These are phyloP conservation scores for Pithecia hirsuta DNA, from an alignment of 2,797 vertebrate genomes.

Conservation along the genomic window DNA sequence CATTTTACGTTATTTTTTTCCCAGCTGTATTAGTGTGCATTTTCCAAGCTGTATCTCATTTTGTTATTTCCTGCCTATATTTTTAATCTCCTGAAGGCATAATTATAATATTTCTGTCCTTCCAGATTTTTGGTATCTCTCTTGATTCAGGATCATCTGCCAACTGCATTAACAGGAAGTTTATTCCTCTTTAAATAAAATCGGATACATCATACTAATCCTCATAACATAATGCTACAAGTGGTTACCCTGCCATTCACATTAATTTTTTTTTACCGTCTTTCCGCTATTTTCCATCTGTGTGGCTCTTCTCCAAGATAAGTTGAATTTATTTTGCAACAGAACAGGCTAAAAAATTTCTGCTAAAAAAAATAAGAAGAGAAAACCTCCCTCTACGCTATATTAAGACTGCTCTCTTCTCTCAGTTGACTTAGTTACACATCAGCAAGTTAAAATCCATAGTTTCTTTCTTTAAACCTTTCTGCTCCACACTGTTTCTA, in stretches of 20 bases:
- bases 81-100: conserved; percentile 68
- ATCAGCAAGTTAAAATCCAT: neutral
- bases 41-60: conserved; percentile 64
- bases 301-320: conserved; percentile 58
- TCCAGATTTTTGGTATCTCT: conserved; percentile 53
- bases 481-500: neutral
- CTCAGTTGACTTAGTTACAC: neutral
- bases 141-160: conserved; percentile 61
- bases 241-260: conserved; percentile 16
- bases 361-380: neutral
- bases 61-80: conserved; percentile 74
- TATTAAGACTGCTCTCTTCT: neutral
- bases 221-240: neutral
- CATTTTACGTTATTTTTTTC: conserved; percentile 52
- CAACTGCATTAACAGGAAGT: conserved; percentile 61
- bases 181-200: conserved; percentile 56
- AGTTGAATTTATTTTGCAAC: conserved; percentile 37
- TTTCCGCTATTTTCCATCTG: conserved; percentile 57
- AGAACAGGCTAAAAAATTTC: neutral
- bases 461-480: neutral
- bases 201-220: neutral
- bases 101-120: conserved; percentile 64
- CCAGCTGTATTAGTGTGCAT: neutral
- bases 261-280: conserved; percentile 44
- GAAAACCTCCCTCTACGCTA: neutral